Percentiles rank a stretch among this genome's conserved stretches.
Conservation (phyloP, 2,888 invertebrate genomes). For the Balanococcus diminutus region DNA sequence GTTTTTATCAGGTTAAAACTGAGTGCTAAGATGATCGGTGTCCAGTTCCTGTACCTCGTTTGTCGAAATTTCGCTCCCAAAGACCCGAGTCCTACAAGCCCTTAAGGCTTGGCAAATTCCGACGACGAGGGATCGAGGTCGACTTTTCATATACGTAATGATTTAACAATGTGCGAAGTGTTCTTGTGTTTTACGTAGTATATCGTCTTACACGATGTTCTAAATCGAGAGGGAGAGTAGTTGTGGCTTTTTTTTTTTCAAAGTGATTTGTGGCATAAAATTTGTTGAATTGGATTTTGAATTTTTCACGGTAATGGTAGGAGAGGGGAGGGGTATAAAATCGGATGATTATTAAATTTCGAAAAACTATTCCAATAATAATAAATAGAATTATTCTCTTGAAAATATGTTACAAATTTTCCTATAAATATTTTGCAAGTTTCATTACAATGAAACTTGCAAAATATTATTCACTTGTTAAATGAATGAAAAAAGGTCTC, state of each 20-base stretch:
- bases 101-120: background rate
- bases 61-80: background rate
- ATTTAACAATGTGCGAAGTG: background rate
- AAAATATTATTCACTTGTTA: no score
- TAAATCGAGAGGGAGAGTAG: no score
- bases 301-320: background rate
- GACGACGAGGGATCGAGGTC: background rate
- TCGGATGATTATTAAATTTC: background rate
- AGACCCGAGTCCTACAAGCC: background rate
- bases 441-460: no score
- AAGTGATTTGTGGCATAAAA: no score
- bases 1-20: conserved; percentile 44
- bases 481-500: no score
- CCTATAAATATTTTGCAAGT: no score
- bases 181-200: background rate
- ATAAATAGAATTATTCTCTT: no score
- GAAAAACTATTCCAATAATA: background rate
- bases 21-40: conserved; percentile 43
- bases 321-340: background rate
- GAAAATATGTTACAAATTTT: no score
- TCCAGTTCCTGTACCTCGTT: conserved; percentile 6
- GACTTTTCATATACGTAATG: background rate
- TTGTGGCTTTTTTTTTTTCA: background rate
- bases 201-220: no score
- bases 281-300: no score